Conservation (phyloP, 2,888 invertebrate species). For the Anagyrus pseudococci region DNA sequence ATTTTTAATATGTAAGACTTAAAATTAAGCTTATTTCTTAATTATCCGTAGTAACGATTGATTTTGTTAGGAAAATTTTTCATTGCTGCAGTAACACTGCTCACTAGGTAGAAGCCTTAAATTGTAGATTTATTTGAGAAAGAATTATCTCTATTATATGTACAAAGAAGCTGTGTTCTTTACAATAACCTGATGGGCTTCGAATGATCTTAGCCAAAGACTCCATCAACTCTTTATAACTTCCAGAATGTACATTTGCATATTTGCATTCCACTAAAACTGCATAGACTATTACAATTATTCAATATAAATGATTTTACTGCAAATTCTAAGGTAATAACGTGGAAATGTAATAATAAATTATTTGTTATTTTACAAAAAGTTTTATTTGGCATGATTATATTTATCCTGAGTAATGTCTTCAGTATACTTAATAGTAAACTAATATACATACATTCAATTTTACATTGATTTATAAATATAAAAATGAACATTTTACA, state of each 20-base stretch:
- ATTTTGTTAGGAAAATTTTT: constrained; percentile 36
- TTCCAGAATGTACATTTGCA: constrained; percentile 35
- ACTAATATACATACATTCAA: constrained; percentile 20
- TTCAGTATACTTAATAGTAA: constrained; percentile 28
- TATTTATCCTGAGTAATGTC: constrained; percentile 25
- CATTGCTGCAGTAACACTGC: constrained; percentile 40
- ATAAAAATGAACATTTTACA: constrained; percentile 23
- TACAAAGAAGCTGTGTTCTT: constrained; percentile 42
- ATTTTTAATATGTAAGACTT: constrained; percentile 12
- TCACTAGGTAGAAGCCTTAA: constrained; percentile 35
- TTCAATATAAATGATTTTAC: constrained; percentile 30
- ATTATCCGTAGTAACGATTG: constrained; percentile 29
- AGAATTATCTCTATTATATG: constrained; percentile 37
- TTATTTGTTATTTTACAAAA: constrained; percentile 38
- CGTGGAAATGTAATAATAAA: constrained; percentile 44
- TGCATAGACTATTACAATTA: constrained; percentile 23
- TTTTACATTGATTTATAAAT: constrained; percentile 20
- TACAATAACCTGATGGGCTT: constrained; percentile 41
- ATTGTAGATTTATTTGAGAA: constrained; percentile 37
- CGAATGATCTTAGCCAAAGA: constrained; percentile 38
- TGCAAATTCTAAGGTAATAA: constrained; percentile 21
- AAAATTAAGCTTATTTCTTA: constrained; percentile 7
- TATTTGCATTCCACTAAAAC: constrained; percentile 40
- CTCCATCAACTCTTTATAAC: constrained; percentile 32
- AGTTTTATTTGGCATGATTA: constrained; percentile 21